Evolutionary conservation across 2,797 vertebrate genomes (phyloP), one percentile per base, ranked within the genome.

Genomic region (Danio choprae): DNA sequence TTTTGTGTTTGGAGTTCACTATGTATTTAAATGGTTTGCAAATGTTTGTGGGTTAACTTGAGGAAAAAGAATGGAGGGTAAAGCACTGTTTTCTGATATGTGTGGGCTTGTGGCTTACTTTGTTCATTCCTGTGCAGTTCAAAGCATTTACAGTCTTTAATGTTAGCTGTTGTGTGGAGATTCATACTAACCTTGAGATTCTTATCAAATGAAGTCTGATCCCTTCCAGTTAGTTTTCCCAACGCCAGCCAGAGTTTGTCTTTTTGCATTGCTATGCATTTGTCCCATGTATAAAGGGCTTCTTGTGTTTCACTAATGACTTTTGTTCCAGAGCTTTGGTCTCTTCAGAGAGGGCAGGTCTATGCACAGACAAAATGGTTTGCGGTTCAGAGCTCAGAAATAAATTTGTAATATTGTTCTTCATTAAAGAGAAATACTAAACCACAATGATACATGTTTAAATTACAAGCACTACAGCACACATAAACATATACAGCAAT

Each of bases 31-130:
- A 29, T 11, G 16, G 43, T 48, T 78, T 60, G 46, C 18, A 70
- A 69, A 78, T 78, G 15, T 62, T 62, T 79, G 77, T 79, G 55
- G 67, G 65, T 41, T 50, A 62, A 62, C 65, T 62, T 12, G 13
- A 18, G 43, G 36, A n/a, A 46, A 67, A 60, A 22, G 12, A 70
- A 62, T 62, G n/a, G 7, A 18, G 38, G 13, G 62, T 50, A 70
- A 60, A 70, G 18, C 56, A 51, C 44, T 29, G 56, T 50, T 71
- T 53, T 62, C 18, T 62, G 18, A 70, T 41, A 62, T 48, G 40
- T 56, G 43, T n/a, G 18, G n/a, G 67, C 62, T 60, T 62, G 76
- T 70, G 53, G 76, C 22, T 77, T 58, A 7, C n/a, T 50, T 40
- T 15, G 36, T 36, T 70, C 5, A 51, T 70, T 78, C 46, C 43